These are phyloP conservation scores for Platorchestia sp. DNA, from an alignment of 1,140 invertebrate species.

Conservation along the genomic window DNA sequence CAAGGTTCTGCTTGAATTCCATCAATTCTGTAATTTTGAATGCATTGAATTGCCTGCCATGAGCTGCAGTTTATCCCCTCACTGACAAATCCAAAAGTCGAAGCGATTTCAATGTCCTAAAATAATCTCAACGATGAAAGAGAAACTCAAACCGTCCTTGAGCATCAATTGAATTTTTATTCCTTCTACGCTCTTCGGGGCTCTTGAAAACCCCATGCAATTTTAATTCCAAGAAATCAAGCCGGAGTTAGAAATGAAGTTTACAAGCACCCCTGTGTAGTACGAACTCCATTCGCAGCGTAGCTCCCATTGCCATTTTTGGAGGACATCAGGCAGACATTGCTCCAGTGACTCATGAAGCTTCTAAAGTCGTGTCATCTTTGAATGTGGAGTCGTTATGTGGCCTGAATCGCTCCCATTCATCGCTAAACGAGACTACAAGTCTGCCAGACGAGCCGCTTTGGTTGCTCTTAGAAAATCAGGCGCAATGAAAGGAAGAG, in stretches of 20 bases:
- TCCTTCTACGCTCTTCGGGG: neutral
- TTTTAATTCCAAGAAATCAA: neutral
- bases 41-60: neutral
- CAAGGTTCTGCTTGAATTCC: neutral
- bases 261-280: neutral
- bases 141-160: neutral
- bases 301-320: neutral
- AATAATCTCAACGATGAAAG: neutral
- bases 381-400: slow-evolving; percentile 30
- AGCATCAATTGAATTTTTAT: neutral
- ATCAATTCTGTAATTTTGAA: neutral
- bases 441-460: slow-evolving; percentile 21
- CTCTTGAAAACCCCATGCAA: neutral
- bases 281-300: neutral
- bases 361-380: slow-evolving; percentile 42
- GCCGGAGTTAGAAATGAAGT: neutral
- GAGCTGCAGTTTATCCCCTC: neutral
- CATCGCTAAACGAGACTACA: slow-evolving; percentile 39
- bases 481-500: slow-evolving; percentile 18
- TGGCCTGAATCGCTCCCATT: slow-evolving; percentile 38
- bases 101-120: neutral
- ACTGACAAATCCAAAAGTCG: neutral
- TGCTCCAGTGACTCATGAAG: slow-evolving; percentile 28
- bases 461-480: slow-evolving; percentile 3
- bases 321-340: neutral